Percentiles rank a stretch among this genome's conserved stretches.
These are phyloP conservation scores for Epinephelus malabaricus DNA, from an alignment of 2,797 vertebrate genomes.

Conservation along the genomic window DNA sequence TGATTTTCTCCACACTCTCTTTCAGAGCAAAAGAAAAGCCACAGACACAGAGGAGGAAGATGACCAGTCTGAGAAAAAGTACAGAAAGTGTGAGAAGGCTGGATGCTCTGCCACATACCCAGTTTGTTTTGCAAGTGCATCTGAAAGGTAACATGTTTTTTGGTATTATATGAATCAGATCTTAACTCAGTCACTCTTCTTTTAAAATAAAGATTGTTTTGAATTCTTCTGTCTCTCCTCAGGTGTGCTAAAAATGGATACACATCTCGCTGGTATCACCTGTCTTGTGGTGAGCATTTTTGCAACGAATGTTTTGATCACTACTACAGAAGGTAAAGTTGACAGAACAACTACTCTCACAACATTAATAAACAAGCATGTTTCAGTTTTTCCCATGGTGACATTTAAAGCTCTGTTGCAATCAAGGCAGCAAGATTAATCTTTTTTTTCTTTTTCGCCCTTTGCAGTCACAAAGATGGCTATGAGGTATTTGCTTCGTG, in stretches of 20 bases:
- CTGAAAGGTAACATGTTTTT: slow-evolving; percentile 89
- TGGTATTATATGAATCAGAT: neutral
- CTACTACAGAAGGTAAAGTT: slow-evolving; percentile 95
- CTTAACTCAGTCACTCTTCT: neutral
- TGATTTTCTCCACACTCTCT: neutral
- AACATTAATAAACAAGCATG: slow-evolving; percentile 6
- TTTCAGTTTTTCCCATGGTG: neutral
- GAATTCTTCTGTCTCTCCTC: slow-evolving; percentile 30
- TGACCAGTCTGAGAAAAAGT: slow-evolving; percentile 94
- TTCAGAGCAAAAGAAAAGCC: slow-evolving; percentile 92
- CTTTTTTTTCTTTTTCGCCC: neutral
- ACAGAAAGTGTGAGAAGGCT: slow-evolving; percentile 97
- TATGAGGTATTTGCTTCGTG: slow-evolving; percentile 94
- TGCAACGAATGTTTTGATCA: slow-evolving; percentile 99
- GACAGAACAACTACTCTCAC: neutral
- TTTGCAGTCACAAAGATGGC: slow-evolving; percentile 96
- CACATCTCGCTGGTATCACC: slow-evolving; percentile 98
- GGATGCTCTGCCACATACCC: slow-evolving; percentile 95
- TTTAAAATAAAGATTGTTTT: neutral
- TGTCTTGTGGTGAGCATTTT: slow-evolving; percentile 99
- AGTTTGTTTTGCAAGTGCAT: slow-evolving; percentile 97
- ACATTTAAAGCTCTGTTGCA: neutral
- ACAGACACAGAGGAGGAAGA: slow-evolving; percentile 93
- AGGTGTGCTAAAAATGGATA: slow-evolving; percentile 99
- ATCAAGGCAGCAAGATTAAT: neutral